Evolutionary conservation across 2,888 invertebrate genomes (phyloP), one percentile per base, ranked within the genome.

Genomic region (Drepana falcataria): DNA sequence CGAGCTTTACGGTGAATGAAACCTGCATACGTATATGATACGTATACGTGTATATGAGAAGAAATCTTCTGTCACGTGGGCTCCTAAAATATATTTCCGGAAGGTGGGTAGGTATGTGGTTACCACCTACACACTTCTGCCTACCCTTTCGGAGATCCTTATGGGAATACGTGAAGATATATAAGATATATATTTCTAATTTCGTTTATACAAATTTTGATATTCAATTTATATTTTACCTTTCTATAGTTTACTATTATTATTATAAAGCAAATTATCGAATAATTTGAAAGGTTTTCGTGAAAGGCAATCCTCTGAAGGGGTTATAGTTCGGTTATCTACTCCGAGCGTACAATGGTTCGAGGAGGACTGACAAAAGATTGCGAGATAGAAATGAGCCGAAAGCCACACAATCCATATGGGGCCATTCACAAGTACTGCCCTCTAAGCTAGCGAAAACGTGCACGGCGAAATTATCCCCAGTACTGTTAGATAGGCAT

Each of bases 331-430:
- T 59, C 60, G 56, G 68, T 72, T 73, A 73, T 76, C 75, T 75
- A 70, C 75, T 73, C 62, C 55, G 55, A 53, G 52, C 64, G 55
- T 55, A 80, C 78, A 80, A 81, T 78, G 66, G 76, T 51, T 62
- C 65, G 66, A 57, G 60, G 72, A 70, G 69, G 72, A 75, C 73
- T 71, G 73, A 77, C 77, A 81, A 80, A 75, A 75, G 80, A 73
- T 73, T 57, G 56, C 62, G 61, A 57, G 61, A 75, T 66, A 69
- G 71, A 71, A 77, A 77, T 73, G 71, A 71, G 65, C 65, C 67
- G 65, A 70, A 65, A 72, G 66, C 76, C 72, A 70, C 68, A 77
- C 75, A 78, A 75, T 72, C 64, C 69, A 65, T 70, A 65, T 64
- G 65, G 21, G 64, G 67, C 64, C 55, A 71, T 67, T 71, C 67